Base-by-base conservation (phyloP, 2,797 vertebrate genomes). In the Notolepis coatsorum region DNA sequence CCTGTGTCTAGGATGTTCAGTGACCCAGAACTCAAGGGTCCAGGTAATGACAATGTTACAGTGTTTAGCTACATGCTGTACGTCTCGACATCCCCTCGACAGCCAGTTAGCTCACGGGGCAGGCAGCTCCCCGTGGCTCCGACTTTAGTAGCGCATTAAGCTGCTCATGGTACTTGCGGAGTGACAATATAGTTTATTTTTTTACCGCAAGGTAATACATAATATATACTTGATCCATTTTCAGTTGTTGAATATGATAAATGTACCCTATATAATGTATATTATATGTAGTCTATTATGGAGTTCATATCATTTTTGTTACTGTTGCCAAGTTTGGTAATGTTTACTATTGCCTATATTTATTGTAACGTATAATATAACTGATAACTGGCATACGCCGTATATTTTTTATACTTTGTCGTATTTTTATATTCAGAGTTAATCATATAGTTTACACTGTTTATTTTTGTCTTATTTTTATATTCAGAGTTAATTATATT, bases 61-160 rank as follows among this genome's bases (percentile, higher is more conserved):
- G 42, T 52, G 47, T 55, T 42, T 73, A 47, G 65, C 51, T 56
- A 63, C 31, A 53, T 53, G 43, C 41, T 41, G 62, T 52, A 43
- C 62, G 33, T 31, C 28, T 50, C 48, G n/a, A 48, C 51, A 28
- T 53, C 35, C 10, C 28, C 23, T 49, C 2, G 10, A 30, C 8
- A 15, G 39, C 21, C 37, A 33, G 8, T 41, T 18, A 30, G 17
- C 4, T 18, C 15, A 5, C 24, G n/a, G 13, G 5, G 21, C 13
- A 13, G n/a, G 45, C 12, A 27, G 45, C 23, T 25, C 45, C n/a
- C 42, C 4, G 5, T 20, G 21, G 17, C 13, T 23, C 10, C 3
- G 10, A n/a, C 13, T 4, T 24, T 25, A 45, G 24, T 37, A 37
- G 12, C n/a, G 10, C 5, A 12, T 37, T 37, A 35, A 35, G 7